These are phyloP conservation scores for Agelaius phoeniceus DNA, from an alignment of 2,113 vertebrate genomes.

Conservation along the genomic window DNA sequence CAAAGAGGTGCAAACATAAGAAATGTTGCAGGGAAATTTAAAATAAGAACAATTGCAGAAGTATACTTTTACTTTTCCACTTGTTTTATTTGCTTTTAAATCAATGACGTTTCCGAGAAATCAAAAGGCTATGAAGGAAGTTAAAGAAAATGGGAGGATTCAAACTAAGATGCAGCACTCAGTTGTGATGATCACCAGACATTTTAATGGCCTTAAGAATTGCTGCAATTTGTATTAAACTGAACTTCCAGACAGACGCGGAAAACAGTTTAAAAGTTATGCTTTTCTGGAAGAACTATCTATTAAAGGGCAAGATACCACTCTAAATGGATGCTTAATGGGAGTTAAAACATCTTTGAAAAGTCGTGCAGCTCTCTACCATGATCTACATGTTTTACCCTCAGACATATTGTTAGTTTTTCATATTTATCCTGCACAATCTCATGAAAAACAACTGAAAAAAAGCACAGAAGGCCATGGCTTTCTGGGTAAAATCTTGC, in stretches of 20 bases:
- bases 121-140: background rate
- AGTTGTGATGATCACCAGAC: background rate
- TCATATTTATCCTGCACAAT: background rate
- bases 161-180: background rate
- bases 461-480: background rate
- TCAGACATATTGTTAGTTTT: background rate
- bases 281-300: background rate
- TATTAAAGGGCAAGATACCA: background rate
- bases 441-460: background rate
- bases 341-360: background rate
- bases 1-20: background rate
- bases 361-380: background rate
- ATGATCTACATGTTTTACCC: background rate
- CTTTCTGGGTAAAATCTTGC: background rate
- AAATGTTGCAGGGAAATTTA: background rate
- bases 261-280: background rate
- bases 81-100: background rate
- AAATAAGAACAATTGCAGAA: background rate
- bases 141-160: background rate
- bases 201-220: background rate
- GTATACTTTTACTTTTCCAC: background rate
- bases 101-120: background rate
- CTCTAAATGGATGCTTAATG: background rate
- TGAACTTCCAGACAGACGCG: background rate
- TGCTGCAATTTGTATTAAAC: background rate